Conservation (phyloP, 37 sponge, comb jelly and placozoan species). For the Cliona cf. orientalis region DNA sequence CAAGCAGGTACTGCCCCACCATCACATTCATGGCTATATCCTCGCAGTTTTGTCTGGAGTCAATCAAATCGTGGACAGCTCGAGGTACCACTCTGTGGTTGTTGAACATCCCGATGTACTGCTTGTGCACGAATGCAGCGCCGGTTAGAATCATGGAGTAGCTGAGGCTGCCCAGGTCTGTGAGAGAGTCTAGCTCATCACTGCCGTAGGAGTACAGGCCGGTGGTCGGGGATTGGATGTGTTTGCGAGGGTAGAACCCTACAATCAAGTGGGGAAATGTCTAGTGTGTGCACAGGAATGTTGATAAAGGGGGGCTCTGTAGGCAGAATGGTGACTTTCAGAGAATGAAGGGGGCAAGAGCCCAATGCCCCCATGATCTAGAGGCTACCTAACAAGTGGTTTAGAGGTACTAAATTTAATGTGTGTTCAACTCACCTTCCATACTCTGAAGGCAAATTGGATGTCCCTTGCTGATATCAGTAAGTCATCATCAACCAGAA, state of each 20-base stretch:
- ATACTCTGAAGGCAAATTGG: conserved; percentile 20
- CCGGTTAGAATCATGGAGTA: conserved; percentile 41
- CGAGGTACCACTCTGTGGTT: neutral
- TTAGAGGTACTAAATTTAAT: neutral
- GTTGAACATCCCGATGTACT: conserved; percentile 33
- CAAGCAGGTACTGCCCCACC: conserved; percentile 25
- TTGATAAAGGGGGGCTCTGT: neutral
- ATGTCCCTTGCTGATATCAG: conserved; percentile 2
- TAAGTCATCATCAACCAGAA: conserved; percentile 39
- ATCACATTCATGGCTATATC: conserved; percentile 27
- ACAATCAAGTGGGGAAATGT: conserved; percentile 20
- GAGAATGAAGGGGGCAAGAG: too few relatives aligned
- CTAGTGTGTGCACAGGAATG: neutral
- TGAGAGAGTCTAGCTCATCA: neutral
- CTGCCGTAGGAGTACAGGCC: conserved; percentile 22
- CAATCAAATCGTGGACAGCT: conserved; percentile 10
- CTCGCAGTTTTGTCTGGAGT: conserved; percentile 29
- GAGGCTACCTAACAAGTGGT: neutral
- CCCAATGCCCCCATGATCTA: too few relatives aligned
- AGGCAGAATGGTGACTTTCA: too few relatives aligned
- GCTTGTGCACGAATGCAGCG: conserved; percentile 23
- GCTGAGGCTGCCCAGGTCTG: neutral
- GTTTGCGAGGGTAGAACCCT: conserved; percentile 25
- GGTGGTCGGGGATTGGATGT: neutral
- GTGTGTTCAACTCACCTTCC: conserved; percentile 14